A percentile compares a stretch with the other conserved stretches of the same genome.
Evolutionary conservation across 2,113 vertebrate genomes (phyloP).

Genomic region (Pteronura brasiliensis): DNA sequence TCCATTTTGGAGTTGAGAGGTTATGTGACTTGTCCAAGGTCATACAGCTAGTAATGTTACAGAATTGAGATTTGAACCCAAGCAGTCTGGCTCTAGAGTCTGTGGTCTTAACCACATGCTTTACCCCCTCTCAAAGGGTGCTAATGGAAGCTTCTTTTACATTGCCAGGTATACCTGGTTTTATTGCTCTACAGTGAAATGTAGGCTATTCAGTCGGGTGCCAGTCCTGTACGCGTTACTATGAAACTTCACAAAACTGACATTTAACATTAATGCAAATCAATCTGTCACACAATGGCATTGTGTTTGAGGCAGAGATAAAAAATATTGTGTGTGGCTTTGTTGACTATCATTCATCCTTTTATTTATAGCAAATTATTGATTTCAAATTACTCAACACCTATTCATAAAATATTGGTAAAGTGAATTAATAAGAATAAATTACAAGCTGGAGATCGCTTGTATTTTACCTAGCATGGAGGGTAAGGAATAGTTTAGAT

Average conservation of each 20-base stretch:
- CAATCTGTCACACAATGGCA: slow-evolving; percentile 64
- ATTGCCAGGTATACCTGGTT: not conserved
- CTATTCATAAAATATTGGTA: slow-evolving; percentile 77
- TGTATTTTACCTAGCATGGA: slow-evolving; percentile 22
- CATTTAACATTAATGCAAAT: slow-evolving; percentile 66
- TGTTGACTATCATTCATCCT: slow-evolving; percentile 61
- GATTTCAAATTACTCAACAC: slow-evolving; percentile 73
- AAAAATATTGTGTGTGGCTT: slow-evolving; percentile 74
- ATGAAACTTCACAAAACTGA: slow-evolving; percentile 59
- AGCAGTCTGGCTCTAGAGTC: not conserved
- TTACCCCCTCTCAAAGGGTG: not conserved
- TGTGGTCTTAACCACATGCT: not conserved
- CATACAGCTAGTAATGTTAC: not conserved
- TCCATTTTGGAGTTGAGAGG: not conserved
- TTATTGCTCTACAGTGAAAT: not conserved
- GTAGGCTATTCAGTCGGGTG: slow-evolving; percentile 15
- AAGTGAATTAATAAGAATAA: slow-evolving; percentile 79
- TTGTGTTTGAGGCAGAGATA: slow-evolving; percentile 67
- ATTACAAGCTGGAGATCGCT: slow-evolving; percentile 72
- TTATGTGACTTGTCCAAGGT: not conserved
- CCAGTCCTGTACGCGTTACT: slow-evolving; percentile 36
- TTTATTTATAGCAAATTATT: slow-evolving; percentile 66
- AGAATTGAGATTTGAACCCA: not conserved
- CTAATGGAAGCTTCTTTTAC: not conserved
- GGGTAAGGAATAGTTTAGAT: slow-evolving; percentile 65